Evolutionary conservation across 2,888 invertebrate genomes (phyloP).

Genomic region (Ommatoiulus sabulosus): DNA sequence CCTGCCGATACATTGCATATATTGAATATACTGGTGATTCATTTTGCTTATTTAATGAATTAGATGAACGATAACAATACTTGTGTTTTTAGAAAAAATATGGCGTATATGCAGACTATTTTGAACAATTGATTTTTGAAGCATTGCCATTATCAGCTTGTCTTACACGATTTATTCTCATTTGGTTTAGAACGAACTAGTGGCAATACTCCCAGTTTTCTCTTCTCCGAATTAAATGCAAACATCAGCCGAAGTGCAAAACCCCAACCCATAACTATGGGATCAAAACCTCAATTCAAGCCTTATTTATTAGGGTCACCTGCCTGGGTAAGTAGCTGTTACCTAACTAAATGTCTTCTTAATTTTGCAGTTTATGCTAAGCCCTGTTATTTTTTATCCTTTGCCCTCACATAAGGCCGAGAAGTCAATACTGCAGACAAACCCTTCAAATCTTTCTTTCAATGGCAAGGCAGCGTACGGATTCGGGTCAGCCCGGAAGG

Average conservation of each 20-base stretch:
- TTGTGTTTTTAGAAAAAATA: too few relatives aligned
- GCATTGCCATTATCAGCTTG: too few relatives aligned
- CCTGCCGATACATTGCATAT: too few relatives aligned
- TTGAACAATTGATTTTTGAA: too few relatives aligned
- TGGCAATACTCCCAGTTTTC: background rate
- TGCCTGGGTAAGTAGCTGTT: conserved; percentile 61
- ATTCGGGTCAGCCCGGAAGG: conserved; percentile 40
- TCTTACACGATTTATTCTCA: background rate
- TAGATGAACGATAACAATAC: too few relatives aligned
- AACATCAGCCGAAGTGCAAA: conserved; percentile 45
- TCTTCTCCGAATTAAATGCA: conserved; percentile 42
- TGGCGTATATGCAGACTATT: too few relatives aligned
- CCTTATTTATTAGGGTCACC: conserved; percentile 64
- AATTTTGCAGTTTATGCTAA: background rate
- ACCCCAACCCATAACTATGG: conserved; percentile 56
- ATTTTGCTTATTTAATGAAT: too few relatives aligned
- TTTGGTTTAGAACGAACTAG: background rate
- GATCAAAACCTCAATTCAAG: conserved; percentile 64
- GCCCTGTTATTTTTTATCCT: background rate
- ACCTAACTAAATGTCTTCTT: background rate
- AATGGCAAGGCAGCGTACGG: conserved; percentile 52
- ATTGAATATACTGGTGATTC: too few relatives aligned
- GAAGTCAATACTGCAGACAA: conserved; percentile 58
- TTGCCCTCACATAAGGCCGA: conserved; percentile 66
- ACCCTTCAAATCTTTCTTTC: conserved; percentile 41